Evolutionary conservation across 2,113 vertebrate species (phyloP).

Genomic region (Antechinus flavipes): DNA sequence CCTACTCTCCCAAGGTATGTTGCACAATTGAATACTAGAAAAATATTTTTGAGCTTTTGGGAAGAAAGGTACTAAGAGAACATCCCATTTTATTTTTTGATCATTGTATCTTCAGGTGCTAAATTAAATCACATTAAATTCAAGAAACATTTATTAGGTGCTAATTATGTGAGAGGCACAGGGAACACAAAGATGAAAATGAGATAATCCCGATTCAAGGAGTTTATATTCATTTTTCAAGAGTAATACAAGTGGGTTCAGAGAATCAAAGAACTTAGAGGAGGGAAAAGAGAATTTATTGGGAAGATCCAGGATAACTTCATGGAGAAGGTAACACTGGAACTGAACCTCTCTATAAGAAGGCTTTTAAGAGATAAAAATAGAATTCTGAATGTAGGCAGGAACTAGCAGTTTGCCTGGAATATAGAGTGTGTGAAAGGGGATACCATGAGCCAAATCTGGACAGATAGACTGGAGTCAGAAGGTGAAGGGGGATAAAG

Average conservation of each 20-base stretch:
- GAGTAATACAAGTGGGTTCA: background rate
- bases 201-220: background rate
- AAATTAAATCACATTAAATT: slow-evolving; percentile 5
- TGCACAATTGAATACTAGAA: background rate
- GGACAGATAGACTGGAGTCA: background rate
- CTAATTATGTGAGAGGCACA: background rate
- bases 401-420: background rate
- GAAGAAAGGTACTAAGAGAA: background rate
- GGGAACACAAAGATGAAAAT: background rate
- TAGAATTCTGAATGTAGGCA: background rate
- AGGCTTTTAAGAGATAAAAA: background rate
- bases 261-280: background rate
- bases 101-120: background rate
- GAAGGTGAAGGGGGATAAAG: background rate
- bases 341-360: background rate
- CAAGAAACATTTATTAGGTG: background rate
- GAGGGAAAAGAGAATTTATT: background rate
- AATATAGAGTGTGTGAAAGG: background rate
- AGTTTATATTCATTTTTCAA: background rate
- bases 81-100: background rate
- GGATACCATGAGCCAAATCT: background rate
- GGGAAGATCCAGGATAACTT: background rate
- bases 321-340: background rate
- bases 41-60: background rate
- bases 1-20: background rate